Base-by-base conservation (phyloP, 2,888 invertebrate species). In the Plagiodera versicolora region DNA sequence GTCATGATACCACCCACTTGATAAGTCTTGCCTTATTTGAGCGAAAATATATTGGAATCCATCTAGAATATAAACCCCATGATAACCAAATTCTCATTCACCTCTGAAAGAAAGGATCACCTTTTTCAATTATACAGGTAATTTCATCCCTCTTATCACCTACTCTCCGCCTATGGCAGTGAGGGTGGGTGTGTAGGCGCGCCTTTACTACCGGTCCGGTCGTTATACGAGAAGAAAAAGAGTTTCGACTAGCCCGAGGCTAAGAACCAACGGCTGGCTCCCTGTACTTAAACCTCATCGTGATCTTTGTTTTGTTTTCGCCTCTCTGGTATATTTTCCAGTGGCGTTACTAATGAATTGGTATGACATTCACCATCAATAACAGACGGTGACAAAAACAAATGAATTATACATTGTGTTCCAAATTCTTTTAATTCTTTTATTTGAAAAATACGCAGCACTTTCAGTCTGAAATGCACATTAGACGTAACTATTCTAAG, bases 101-200 rank as follows among this genome's bases (percentile, higher is more conserved):
- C n/a, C n/a, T n/a, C 32, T 9, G 32, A 32, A 10, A 32, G 10
- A 9, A 32, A 32, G 10, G 10, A 32, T 39, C n/a, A 39, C 16
- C 2, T 39, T 39, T 39, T 2, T 14, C 2, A 5, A 39, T 14
- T 8, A 39, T 39, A 32, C 10, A 32, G 8, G 32, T 8, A n/a
- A 39, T 14, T 14, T 24, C 39, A 39, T 8, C 39, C 39, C n/a
- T n/a, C 16, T 10, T 16, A 39, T 39, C 39, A 39, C 9, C 3
- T 8, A 39, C 9, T 39, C n/a, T 39, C 45, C 62, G 62, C 52
- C 48, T 24, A 56, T 62, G 62, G 55, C 18, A 48, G 74, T 71
- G 73, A 74, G 74, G 74, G 75, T 75, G 75, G 72, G 69, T 74
- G 74, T 73, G 75, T 75, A 71, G 75, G 74, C 74, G 74, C 71